A percentile compares a stretch with the other conserved stretches of the same genome.
phyloP scores from a whole-genome alignment of 1,140 invertebrate species.

The Phthorimaea operculella region DNA sequence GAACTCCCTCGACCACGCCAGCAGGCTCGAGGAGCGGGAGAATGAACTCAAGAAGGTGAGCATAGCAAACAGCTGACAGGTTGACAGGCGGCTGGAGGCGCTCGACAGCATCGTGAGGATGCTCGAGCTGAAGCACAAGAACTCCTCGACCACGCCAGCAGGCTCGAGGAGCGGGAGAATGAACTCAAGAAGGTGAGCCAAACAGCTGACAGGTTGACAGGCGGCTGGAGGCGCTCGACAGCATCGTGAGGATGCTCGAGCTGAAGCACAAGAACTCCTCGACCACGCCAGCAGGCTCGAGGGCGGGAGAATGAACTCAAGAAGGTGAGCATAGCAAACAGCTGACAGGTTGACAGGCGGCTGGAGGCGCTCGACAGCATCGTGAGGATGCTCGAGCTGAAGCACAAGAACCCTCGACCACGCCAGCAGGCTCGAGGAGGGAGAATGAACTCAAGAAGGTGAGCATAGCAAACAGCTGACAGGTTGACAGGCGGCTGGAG shows the following conservation, averaged over 20 bases:
- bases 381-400: slow-evolving; percentile 97
- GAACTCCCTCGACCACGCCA: no score
- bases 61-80: slow-evolving; percentile 90
- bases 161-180: slow-evolving; percentile 73
- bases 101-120: slow-evolving; percentile 97
- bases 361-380: slow-evolving; percentile 97
- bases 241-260: no score
- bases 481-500: no score
- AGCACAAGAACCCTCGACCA: slow-evolving; percentile 98
- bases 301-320: no score
- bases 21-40: no score
- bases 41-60: no score
- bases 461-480: no score
- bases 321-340: no score
- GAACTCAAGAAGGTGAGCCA: slow-evolving; percentile 75
- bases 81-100: slow-evolving; percentile 94
- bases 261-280: no score
- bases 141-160: slow-evolving; percentile 91
- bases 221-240: no score
- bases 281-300: no score
- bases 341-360: slow-evolving; percentile 84
- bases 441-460: slow-evolving; percentile 75
- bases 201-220: no score
- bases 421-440: slow-evolving; percentile 75
- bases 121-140: slow-evolving; percentile 98